Evolutionary conservation across 2,797 vertebrate genomes (phyloP), one percentile per base, ranked within the genome.

Genomic region (Takifugu ocellatus): DNA sequence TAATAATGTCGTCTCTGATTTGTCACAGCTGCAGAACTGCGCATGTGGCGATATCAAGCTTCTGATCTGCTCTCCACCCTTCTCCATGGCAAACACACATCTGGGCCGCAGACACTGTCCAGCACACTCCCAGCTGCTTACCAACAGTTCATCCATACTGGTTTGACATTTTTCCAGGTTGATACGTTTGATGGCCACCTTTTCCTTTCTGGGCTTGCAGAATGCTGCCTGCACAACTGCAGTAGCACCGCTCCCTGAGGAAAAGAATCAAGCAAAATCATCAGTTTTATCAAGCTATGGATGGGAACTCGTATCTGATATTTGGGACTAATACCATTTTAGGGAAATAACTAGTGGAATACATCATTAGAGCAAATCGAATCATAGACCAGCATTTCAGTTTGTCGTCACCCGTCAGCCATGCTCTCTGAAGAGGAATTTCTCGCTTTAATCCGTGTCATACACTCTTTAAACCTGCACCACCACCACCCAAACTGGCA

Each of bases 141-240:
- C 97, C 96, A 98, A 84, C 49, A 99, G 96, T 65, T 99, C 97
- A 57, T 99, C 97, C 97, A 99, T 99, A 92, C 96, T 99, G 0
- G 97, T 99, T 73, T 99, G 97, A 90, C 97, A 99, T 81, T 99
- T 99, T 79, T 99, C 97, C 54, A 99, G 92, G 74, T 99, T 99
- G 85, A 99, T 99, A 69, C 97, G 92, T 85, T 99, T 99, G 79
- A 99, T 98, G 2, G 97, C 97, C 85, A 99, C 97, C 82, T 93
- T 97, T 87, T 99, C 97, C 84, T 98, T 99, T 79, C 95, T 94
- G 0, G 96, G 96, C 52, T 75, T 69, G 55, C 97, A 99, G 75
- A 92, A 95, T 0, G 97, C 97, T 46, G 96, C 96, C 79, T 99
- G 97, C 61, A 99, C 97, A 80, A 98, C 97, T 0, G 97, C 97